These are phyloP conservation scores for Cynoglossus semilaevis DNA, from an alignment of 2,113 vertebrate species.

Conservation along the genomic window DNA sequence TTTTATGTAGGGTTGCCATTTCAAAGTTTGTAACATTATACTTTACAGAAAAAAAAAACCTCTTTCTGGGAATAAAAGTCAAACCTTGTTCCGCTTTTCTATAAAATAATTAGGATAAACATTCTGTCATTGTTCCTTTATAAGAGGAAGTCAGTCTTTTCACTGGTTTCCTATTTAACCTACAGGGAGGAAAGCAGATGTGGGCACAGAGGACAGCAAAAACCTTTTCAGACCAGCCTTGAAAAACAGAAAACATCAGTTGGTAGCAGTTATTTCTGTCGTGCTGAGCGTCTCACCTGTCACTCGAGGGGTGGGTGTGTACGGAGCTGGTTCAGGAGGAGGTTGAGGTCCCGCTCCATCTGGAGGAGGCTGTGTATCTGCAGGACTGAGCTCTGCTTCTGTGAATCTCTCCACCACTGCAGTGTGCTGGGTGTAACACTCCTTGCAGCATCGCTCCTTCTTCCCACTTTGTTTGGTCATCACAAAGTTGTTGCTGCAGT, in stretches of 20 bases:
- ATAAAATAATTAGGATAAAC: background rate
- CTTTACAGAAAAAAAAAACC: background rate
- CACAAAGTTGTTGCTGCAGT: constrained; percentile 92
- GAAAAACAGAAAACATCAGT: background rate
- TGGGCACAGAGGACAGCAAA: accelerated
- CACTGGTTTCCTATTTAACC: constrained; percentile 10
- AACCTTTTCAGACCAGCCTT: background rate
- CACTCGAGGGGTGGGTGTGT: constrained; percentile 66
- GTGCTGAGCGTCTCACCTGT: constrained; percentile 72
- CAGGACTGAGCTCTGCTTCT: constrained; percentile 60
- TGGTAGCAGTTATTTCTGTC: background rate
- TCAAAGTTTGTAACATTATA: background rate
- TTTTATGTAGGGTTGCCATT: no score
- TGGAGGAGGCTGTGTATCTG: constrained; percentile 48
- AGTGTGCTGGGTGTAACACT: constrained; percentile 83
- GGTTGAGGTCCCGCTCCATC: constrained; percentile 32
- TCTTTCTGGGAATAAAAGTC: constrained; percentile 9
- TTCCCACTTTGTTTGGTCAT: constrained; percentile 81
- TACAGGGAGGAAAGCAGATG: no score
- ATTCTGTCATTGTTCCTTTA: constrained; percentile 38
- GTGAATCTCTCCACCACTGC: constrained; percentile 76
- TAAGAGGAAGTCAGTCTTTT: background rate
- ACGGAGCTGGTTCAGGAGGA: constrained; percentile 53
- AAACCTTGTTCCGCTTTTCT: constrained; percentile 12
- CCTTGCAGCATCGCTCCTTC: constrained; percentile 90